Evolutionary conservation across 2,888 invertebrate species (phyloP), one percentile per base, ranked within the genome.

Genomic region (Rhamnusium bicolor): DNA sequence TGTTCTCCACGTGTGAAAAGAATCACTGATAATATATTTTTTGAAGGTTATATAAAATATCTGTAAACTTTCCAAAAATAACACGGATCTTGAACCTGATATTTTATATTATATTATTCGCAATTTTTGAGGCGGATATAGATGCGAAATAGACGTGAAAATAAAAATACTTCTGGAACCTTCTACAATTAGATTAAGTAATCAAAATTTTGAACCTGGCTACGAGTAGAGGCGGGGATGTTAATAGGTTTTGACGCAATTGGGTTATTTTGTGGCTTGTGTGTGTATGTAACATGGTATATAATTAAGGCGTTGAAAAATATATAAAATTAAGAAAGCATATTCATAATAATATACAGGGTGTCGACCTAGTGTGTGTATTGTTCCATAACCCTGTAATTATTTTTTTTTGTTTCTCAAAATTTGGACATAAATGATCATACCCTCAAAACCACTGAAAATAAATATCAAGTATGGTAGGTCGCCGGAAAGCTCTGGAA

Each of bases 221-320:
- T n/a, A 5, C 40, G 40, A 40, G n/a, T 12, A n/a, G 12, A 40
- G 4, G 10, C n/a, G 40, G 6, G 24, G 24, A 24, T n/a, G n/a
- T n/a, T n/a, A n/a, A n/a, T n/a, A n/a, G n/a, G n/a, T 21, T 27
- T 56, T 65, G 56, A 67, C 58, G 67, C 49, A 68, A 60, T 58
- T 16, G 14, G 6, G 32, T 10, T 53, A n/a, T 65, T 65, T 65
- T 40, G 10, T 14, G 8, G 12, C 32, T 32, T n/a, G 12, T 32
- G 32, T 5, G 58, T 10, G 10, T 10, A 12, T 2, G 18, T 2
- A 10, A 32, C 58, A 32, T 58, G 58, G 8, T n/a, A n/a, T n/a
- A n/a, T n/a, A n/a, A n/a, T n/a, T n/a, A n/a, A n/a, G n/a, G n/a
- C n/a, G n/a, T n/a, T n/a, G n/a, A n/a, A n/a, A n/a, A n/a, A n/a